Conservation (phyloP, 2,888 invertebrate species). For the Ormyrus rosae region DNA sequence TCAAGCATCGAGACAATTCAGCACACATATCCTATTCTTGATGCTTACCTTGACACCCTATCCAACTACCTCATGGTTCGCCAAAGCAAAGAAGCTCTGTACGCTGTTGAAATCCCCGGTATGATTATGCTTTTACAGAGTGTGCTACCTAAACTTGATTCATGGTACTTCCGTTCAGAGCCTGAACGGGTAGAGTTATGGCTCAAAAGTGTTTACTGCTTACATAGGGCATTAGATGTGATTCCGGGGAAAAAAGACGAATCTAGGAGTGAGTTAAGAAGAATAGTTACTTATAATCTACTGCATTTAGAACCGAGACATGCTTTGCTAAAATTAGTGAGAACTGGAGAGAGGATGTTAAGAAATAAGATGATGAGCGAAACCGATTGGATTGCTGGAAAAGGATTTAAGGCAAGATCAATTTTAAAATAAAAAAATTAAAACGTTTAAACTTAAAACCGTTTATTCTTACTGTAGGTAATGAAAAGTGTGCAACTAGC, state of each 20-base stretch:
- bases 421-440: not conserved
- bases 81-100: conserved; percentile 71
- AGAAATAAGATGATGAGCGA: conserved; percentile 74
- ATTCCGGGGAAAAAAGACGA: conserved; percentile 67
- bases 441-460: not conserved
- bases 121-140: conserved; percentile 74
- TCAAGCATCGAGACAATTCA: conserved; percentile 73
- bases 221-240: conserved; percentile 71
- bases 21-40: conserved; percentile 71
- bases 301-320: conserved; percentile 73
- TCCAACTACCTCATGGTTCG: conserved; percentile 70
- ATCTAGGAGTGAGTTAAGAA: conserved; percentile 70
- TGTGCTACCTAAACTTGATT: conserved; percentile 73
- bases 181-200: conserved; percentile 71
- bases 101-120: conserved; percentile 72
- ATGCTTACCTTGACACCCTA: conserved; percentile 72
- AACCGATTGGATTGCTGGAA: conserved; percentile 74
- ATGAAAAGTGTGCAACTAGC: conserved; percentile 74
- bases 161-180: conserved; percentile 73
- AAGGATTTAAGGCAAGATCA: conserved; percentile 69
- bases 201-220: conserved; percentile 72
- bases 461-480: conserved; percentile 48
- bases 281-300: conserved; percentile 72
- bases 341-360: conserved; percentile 71
- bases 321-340: conserved; percentile 71